These are phyloP conservation scores for Martes flavigula DNA, from an alignment of 2,797 vertebrate species.

Conservation along the genomic window DNA sequence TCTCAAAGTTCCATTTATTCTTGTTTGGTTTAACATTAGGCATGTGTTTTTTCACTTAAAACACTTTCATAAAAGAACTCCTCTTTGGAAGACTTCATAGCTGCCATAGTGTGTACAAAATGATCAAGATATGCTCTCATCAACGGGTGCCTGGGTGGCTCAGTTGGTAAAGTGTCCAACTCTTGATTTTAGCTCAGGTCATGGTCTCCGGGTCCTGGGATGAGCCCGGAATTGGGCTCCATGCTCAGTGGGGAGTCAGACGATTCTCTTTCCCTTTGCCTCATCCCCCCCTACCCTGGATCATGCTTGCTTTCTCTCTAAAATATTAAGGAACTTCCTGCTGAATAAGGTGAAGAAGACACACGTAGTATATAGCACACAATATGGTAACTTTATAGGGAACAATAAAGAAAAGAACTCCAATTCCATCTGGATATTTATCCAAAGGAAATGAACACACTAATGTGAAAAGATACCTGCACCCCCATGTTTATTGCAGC, in stretches of 20 bases:
- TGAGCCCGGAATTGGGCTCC: neutral
- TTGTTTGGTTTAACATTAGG: neutral
- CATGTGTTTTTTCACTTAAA: constrained; percentile 27
- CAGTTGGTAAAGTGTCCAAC: neutral
- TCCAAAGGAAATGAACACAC: neutral
- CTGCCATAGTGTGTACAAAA: neutral
- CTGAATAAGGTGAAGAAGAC: neutral
- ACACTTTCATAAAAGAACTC: neutral
- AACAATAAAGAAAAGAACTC: neutral
- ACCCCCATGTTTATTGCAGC: neutral
- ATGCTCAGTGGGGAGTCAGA: neutral
- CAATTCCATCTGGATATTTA: neutral
- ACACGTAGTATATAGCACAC: fast-evolving
- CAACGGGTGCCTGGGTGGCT: neutral
- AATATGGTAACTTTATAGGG: fast-evolving
- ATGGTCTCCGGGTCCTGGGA: neutral
- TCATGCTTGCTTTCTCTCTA: neutral
- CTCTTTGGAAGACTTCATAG: neutral
- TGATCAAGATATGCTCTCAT: neutral
- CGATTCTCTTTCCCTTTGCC: neutral
- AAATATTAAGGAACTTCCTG: neutral
- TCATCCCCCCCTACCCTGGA: no score
- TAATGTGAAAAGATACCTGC: neutral
- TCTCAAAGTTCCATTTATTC: neutral
- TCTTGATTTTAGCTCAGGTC: neutral